Base-by-base conservation (phyloP, 1,140 invertebrate genomes). In the Cyrtorhinus lividipennis region DNA sequence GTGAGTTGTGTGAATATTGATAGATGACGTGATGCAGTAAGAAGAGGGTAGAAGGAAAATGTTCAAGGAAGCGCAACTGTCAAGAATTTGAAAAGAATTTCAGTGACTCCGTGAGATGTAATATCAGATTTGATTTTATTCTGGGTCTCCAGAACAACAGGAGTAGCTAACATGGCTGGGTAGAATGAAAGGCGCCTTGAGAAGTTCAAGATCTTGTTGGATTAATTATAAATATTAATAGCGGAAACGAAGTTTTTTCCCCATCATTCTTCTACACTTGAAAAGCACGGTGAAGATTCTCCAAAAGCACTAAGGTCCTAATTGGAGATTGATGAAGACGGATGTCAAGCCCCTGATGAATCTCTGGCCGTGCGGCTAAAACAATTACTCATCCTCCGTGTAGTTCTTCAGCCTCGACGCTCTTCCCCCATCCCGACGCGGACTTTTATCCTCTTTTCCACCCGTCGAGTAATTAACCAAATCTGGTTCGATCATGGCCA, bases 211-310 rank as follows among this genome's bases (percentile, higher is more conserved):
- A 20, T 53, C 48, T 53, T 53, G 10, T 3, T 8, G 48, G 48
- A 53, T 53, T 53, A 53, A 53, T 53, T 53, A 53, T 53, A 53
- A 53, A 53, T 53, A 53, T 53, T 53, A 53, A 53, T 53, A 53
- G 48, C 18, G 48, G 20, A 10, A 53, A 20, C 8, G 48, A 20
- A 53, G 10, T 22, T 22, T 53, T 53, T 53, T 53, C 20, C 20
- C 5, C 5, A 20, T 20, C 48, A 5, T 53, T 53, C 18, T 53
- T 20, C 48, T 53, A 5, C 15, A 38, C 20, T 8, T 20, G 10
- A n/a, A 44, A 20, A 53, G 48, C 48, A 15, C 48, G 5, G 20
- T 13, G 18, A 22, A 22, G 20, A 15, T 53, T 53, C 48, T 53
- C 18, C 48, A 38, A 53, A 53, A 22, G 48, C 48, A 12, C 3